A percentile compares a stretch with the other conserved stretches of the same genome.
Evolutionary conservation across 2,113 vertebrate species (phyloP).

Genomic region (Gallinago undulata): DNA sequence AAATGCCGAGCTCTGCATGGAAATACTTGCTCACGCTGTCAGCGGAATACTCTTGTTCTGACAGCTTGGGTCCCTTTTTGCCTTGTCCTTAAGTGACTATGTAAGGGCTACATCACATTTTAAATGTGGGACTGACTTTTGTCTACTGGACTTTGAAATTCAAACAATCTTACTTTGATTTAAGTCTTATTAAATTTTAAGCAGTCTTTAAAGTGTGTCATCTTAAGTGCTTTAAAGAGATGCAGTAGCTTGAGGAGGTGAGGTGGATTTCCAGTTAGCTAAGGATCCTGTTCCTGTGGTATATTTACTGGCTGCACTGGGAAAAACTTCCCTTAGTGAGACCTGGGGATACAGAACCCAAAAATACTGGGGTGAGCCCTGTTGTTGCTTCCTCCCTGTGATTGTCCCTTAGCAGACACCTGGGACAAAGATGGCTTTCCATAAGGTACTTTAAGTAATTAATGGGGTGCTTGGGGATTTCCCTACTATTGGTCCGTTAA

Average conservation of each 20-base stretch:
- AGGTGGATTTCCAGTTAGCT: background rate
- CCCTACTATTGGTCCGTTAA: background rate
- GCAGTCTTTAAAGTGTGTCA: background rate
- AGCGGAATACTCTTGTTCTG: background rate
- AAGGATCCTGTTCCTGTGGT: rapidly evolving
- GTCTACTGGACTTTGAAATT: background rate
- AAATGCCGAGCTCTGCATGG: background rate
- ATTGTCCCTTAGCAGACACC: background rate
- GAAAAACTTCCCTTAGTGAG: background rate
- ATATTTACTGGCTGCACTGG: background rate
- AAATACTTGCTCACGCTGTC: background rate
- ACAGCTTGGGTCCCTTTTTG: background rate
- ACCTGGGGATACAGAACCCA: background rate
- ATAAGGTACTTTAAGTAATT: too few species aligned
- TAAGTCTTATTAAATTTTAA: background rate
- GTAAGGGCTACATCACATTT: background rate
- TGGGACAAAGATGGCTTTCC: background rate
- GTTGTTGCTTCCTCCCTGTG: background rate
- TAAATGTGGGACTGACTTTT: background rate
- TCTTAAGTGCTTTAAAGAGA: background rate
- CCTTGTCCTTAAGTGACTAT: background rate
- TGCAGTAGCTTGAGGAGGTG: background rate
- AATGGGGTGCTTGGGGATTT: background rate
- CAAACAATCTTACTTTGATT: background rate
- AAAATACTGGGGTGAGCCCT: rapidly evolving